Conservation (phyloP, 1,140 invertebrate species). For the Brachionus plicatilis region DNA sequence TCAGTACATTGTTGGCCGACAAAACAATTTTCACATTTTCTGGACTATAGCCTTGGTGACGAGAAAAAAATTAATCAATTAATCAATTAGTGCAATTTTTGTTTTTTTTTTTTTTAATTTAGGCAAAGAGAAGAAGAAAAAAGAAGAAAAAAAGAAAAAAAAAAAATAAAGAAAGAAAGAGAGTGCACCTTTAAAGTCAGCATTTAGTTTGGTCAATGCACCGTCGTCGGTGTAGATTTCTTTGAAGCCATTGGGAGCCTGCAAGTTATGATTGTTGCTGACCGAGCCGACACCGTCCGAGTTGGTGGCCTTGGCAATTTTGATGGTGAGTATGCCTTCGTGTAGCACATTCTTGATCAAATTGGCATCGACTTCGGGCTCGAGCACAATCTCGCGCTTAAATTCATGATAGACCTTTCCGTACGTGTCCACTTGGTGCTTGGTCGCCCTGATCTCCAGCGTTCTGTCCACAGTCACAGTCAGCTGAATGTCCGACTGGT, state of each 20-base stretch:
- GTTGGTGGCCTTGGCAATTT: constrained; percentile 7
- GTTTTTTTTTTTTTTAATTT: too few relatives aligned
- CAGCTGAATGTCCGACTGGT: constrained; percentile 17
- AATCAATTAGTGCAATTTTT: background rate
- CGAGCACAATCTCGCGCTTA: constrained; percentile 21
- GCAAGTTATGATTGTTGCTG: background rate
- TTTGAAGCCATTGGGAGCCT: background rate
- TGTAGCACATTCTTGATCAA: constrained; percentile 25
- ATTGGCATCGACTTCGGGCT: constrained; percentile 5
- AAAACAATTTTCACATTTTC: constrained; percentile 36
- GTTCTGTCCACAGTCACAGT: constrained; percentile 1
- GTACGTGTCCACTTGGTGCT: background rate
- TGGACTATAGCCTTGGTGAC: background rate
- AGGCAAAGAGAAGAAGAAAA: background rate
- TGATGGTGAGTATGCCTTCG: constrained; percentile 24
- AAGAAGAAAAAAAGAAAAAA: background rate
- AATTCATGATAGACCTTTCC: constrained; percentile 18
- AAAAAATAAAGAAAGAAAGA: background rate
- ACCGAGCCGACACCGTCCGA: background rate
- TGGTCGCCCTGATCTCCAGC: constrained; percentile 15
- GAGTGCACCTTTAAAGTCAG: background rate
- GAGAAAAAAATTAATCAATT: background rate
- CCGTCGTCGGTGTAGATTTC: constrained; percentile 3
- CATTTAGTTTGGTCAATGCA: background rate
- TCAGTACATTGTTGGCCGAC: constrained; percentile 11